Conservation (phyloP, 2,113 vertebrate genomes). For the Gymnocephalus cernua region DNA sequence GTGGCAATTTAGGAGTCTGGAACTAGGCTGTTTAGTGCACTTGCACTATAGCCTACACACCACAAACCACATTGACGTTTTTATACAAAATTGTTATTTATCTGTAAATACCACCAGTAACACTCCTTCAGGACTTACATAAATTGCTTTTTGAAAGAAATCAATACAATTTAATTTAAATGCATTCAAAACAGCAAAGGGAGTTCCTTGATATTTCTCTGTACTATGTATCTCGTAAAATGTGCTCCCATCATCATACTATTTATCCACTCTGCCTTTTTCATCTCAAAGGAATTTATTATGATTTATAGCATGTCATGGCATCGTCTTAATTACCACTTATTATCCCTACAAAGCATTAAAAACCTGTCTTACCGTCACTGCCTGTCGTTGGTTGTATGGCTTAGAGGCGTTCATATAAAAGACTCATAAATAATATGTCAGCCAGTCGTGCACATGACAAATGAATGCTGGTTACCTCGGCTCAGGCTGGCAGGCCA, state of each 20-base stretch:
- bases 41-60: too few species aligned
- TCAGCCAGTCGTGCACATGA: conserved; percentile 60
- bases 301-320: conserved; percentile 26
- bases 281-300: conserved; percentile 8
- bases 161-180: neutral
- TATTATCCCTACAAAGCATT: conserved; percentile 34
- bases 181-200: neutral
- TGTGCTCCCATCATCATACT: neutral
- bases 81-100: neutral
- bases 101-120: neutral
- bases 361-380: conserved; percentile 33
- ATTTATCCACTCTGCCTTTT: neutral
- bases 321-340: conserved; percentile 26
- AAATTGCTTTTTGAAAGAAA: neutral
- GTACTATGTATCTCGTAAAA: neutral
- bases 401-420: conserved; percentile 53
- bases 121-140: neutral
- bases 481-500: conserved; percentile 50
- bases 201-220: neutral
- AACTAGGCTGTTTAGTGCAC: too few species aligned
- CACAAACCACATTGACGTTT: neutral
- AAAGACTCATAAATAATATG: conserved; percentile 73
- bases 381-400: conserved; percentile 25
- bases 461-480: conserved; percentile 66
- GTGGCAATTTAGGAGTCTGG: neutral